phyloP scores from a whole-genome alignment of 1,140 invertebrate genomes.

The Drosophila biarmipes region DNA sequence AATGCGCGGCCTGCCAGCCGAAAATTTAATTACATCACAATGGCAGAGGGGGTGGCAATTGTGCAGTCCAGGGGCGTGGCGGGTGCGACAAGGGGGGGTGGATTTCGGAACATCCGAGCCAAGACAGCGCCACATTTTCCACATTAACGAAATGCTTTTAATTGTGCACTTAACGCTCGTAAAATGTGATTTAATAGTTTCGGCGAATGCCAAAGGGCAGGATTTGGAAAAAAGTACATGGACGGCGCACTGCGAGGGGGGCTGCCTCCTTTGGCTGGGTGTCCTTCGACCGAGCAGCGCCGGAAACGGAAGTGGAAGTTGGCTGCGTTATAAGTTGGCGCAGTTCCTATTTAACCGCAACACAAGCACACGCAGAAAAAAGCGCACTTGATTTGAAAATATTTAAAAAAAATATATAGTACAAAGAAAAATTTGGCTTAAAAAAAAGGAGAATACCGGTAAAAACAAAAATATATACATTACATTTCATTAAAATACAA shows the following conservation, averaged over 20 bases:
- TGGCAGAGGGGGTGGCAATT: conserved; percentile 6
- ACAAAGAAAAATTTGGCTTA: too few relatives aligned
- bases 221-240: conserved; percentile 11
- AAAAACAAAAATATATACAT: too few relatives aligned
- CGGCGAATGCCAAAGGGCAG: conserved; percentile 47
- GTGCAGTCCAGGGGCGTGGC: background rate
- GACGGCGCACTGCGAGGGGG: too few relatives aligned
- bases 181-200: conserved; percentile 83
- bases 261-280: background rate
- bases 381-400: background rate
- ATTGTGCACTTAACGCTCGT: conserved; percentile 82
- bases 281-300: background rate
- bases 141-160: conserved; percentile 82
- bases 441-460: background rate
- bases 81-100: background rate
- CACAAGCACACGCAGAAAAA: conserved; percentile 40
- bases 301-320: conserved; percentile 50
- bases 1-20: conserved; percentile 45
- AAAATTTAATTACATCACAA: conserved; percentile 76
- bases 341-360: conserved; percentile 64
- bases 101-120: conserved; percentile 2
- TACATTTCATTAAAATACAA: too few relatives aligned
- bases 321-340: conserved; percentile 68
- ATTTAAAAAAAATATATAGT: too few relatives aligned
- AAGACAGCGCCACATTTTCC: conserved; percentile 70